These are phyloP conservation scores for Sus scrofa DNA, from an alignment of 2,113 vertebrate genomes.

Conservation along the genomic window DNA sequence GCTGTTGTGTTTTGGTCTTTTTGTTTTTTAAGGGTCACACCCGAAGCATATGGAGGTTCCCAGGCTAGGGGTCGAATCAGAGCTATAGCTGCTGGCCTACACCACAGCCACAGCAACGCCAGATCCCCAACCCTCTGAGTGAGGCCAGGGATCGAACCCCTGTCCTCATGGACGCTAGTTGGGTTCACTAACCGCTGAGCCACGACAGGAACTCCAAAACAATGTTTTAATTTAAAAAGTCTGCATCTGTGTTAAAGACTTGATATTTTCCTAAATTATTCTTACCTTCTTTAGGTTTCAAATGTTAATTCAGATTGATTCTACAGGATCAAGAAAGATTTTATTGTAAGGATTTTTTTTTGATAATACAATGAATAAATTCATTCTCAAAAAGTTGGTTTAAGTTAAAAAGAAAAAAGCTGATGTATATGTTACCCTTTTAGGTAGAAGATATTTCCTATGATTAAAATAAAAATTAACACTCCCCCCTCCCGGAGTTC, in stretches of 20 bases:
- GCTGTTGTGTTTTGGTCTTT: too few species aligned
- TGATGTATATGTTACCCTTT: not conserved
- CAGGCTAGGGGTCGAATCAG: too few species aligned
- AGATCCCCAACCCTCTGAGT: too few species aligned
- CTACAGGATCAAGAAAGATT: not conserved
- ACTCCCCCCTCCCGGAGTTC: not conserved
- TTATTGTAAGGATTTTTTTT: not conserved
- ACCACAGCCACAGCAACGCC: too few species aligned
- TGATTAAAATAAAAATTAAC: conserved; percentile 31
- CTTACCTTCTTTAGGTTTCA: not conserved
- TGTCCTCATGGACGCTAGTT: too few species aligned
- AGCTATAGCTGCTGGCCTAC: too few species aligned
- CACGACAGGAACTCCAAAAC: not conserved
- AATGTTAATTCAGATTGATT: not conserved
- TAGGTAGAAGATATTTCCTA: not conserved
- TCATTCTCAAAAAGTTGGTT: not conserved
- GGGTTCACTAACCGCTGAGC: too few species aligned
- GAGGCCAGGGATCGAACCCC: too few species aligned
- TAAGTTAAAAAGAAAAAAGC: not conserved
- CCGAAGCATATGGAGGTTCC: too few species aligned
- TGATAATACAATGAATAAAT: not conserved
- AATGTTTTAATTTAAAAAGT: not conserved
- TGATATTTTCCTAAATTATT: conserved; percentile 35
- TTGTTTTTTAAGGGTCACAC: too few species aligned
- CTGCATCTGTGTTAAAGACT: not conserved